Base-by-base conservation (phyloP, 2,888 invertebrate genomes). In the Subacronicta megacephala region DNA sequence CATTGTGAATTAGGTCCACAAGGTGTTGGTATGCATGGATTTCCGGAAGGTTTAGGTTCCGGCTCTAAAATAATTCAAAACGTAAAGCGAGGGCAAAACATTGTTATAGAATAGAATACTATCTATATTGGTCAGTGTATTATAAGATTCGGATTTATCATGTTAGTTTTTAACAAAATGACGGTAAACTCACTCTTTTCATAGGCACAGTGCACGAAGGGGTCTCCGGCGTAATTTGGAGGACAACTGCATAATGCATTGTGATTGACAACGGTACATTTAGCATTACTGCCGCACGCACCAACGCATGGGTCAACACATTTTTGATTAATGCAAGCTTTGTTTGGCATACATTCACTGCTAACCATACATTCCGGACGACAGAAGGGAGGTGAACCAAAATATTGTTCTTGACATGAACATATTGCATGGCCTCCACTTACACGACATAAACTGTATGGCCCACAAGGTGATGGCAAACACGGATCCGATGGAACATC, bases 1-100 rank as follows among this genome's bases (percentile, higher is more conserved):
- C 98, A 98, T 89, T 97, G 96, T 23, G 98, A 97, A 87, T 97
- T 96, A 17, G 97, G 96, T 51, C 98, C 98, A 85, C 98, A 98
- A 3, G 98, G 97, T 59, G 97, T 96, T 38, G 98, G 97, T 63
- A 96, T 88, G 84, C 98, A 98, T 45, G 97, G 97, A 88, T 97
- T 96, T 72, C 93, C 95, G 72, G 94, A 95, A 64, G 96, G 95
- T 86, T 91, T 90, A 68, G 89, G 85, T 79, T 93, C 90, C 58
- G 90, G 90, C 80, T 89, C 95, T 95, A 94, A 83, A 95, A 95
- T 79, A 20, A 38, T 51, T 33, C 17, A 17, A 15, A 49, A 37
- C n/a, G 12, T 37, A 37, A 1, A 37, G 47, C 7, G 12, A 29
- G 12, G 7, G 4, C 12, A 29, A 1, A 12, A 29, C 3, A 10